Conservation (phyloP, 1,140 invertebrate genomes). For the Lepidurus couesii region DNA sequence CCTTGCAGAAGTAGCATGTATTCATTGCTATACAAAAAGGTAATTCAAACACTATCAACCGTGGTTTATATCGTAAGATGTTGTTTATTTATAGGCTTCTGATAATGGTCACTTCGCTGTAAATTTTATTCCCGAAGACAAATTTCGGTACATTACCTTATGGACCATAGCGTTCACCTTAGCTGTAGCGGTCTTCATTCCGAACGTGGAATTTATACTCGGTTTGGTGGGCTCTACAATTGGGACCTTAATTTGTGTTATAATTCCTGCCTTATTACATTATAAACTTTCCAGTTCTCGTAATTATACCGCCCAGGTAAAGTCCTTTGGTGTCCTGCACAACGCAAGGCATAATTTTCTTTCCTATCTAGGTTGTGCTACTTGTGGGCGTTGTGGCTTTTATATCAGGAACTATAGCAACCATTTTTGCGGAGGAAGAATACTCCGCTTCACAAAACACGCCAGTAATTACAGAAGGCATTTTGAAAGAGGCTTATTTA, state of each 20-base stretch:
- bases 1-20: slow-evolving; percentile 89
- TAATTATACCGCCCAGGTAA: not conserved
- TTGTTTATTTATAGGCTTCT: slow-evolving; percentile 16
- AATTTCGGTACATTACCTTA: slow-evolving; percentile 73
- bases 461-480: not conserved
- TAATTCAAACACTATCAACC: slow-evolving; percentile 46
- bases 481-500: not conserved
- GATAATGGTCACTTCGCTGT: not conserved
- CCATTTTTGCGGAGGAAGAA: slow-evolving; percentile 33
- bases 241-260: slow-evolving; percentile 86
- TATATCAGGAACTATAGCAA: slow-evolving; percentile 28
- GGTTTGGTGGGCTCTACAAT: slow-evolving; percentile 89
- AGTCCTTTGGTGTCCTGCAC: not conserved
- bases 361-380: slow-evolving; percentile 4
- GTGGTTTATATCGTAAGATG: not conserved
- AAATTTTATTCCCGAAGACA: slow-evolving; percentile 61
- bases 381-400: slow-evolving; percentile 24
- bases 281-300: slow-evolving; percentile 29
- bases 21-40: slow-evolving; percentile 80
- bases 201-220: slow-evolving; percentile 86
- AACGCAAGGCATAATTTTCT: not conserved
- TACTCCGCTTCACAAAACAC: slow-evolving; percentile 20
- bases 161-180: slow-evolving; percentile 68
- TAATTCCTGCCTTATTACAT: slow-evolving; percentile 65
- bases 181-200: slow-evolving; percentile 62